Percentiles rank a stretch among this genome's conserved stretches.
These are phyloP conservation scores for Girardia tigrina DNA, from an alignment of 2,888 invertebrate species.

Conservation along the genomic window DNA sequence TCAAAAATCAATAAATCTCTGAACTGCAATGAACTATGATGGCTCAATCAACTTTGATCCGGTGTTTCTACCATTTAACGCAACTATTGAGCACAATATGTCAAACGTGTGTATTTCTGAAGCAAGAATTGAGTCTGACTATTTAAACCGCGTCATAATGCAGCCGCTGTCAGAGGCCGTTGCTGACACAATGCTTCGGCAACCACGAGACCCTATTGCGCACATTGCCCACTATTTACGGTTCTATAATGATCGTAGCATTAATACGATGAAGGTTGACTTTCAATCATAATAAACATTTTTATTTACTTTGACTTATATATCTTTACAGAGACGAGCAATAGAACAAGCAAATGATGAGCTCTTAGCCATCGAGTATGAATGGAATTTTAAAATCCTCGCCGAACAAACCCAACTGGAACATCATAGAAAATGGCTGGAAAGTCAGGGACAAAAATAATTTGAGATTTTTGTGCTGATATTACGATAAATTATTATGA, in stretches of 20 bases:
- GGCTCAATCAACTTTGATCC: not conserved
- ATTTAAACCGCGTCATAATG: not conserved
- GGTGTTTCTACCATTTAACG: not conserved
- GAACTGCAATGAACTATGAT: conserved; percentile 9
- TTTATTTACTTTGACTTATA: too few species aligned
- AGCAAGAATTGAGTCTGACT: conserved; percentile 4
- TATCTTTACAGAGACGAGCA: not conserved
- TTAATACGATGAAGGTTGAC: conserved; percentile 6
- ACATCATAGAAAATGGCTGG: not conserved
- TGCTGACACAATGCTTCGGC: not conserved
- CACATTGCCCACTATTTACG: conserved; percentile 19
- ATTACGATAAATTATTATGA: too few species aligned
- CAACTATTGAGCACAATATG: conserved; percentile 14
- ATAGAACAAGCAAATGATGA: not conserved
- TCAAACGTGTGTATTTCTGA: not conserved
- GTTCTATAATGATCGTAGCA: not conserved
- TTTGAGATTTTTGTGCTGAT: too few species aligned
- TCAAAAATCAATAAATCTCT: not conserved
- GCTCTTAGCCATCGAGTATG: not conserved
- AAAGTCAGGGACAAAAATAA: too few species aligned
- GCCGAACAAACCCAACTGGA: conserved; percentile 17
- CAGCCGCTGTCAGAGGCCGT: not conserved
- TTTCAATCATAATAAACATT: too few species aligned
- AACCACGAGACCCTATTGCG: conserved; percentile 17
- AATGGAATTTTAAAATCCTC: conserved; percentile 23